Conservation (phyloP, 30 jellyfish, hydroid and myxozoan genomes). For the Hydractinia echinata region DNA sequence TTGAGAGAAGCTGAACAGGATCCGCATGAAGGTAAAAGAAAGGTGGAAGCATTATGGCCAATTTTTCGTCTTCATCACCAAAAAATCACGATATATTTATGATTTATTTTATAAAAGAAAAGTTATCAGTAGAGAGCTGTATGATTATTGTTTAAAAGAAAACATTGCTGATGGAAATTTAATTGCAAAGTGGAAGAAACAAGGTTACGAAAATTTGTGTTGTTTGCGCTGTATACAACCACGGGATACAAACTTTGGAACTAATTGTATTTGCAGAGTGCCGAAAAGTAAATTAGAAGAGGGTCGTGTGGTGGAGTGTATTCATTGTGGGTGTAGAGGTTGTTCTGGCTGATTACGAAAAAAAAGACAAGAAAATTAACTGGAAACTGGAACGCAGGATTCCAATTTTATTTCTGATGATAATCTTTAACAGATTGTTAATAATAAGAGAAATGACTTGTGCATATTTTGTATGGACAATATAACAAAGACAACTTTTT, state of each 20-base stretch:
- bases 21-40: constrained; percentile 97
- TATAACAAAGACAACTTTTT: too few relatives aligned
- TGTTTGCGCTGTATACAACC: constrained; percentile 94
- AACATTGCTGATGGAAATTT: constrained; percentile 86
- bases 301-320: constrained; percentile 92
- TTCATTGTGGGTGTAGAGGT: constrained; percentile 97
- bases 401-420: too few relatives aligned
- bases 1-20: constrained; percentile 96
- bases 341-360: constrained; percentile 66
- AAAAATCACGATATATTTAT: constrained; percentile 82
- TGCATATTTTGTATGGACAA: too few relatives aligned
- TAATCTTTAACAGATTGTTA: too few relatives aligned
- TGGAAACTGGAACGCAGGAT: too few relatives aligned
- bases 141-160: constrained; percentile 90
- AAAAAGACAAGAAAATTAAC: too few relatives aligned
- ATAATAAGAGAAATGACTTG: too few relatives aligned
- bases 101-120: constrained; percentile 87
- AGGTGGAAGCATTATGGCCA: constrained; percentile 94
- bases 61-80: constrained; percentile 88
- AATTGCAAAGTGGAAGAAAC: constrained; percentile 97
- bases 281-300: constrained; percentile 91
- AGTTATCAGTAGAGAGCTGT: constrained; percentile 86
- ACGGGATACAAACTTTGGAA: constrained; percentile 91
- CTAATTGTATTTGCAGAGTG: constrained; percentile 90
- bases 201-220: constrained; percentile 90